Percentiles rank a stretch among this genome's conserved stretches.
Evolutionary conservation across 2,888 invertebrate genomes (phyloP).

Genomic region (Venusia cambrica): DNA sequence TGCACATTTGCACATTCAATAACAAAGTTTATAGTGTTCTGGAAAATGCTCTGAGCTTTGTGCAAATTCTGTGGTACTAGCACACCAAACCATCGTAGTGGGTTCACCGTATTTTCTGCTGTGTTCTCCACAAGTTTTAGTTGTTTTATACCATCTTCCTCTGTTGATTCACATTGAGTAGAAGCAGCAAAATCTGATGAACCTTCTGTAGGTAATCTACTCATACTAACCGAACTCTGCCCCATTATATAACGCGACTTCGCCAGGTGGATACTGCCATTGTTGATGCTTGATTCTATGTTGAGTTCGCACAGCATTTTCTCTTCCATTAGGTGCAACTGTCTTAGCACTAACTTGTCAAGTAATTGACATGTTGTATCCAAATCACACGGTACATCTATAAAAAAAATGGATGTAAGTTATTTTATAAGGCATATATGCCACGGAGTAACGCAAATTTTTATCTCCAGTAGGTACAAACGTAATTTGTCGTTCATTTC

Average conservation of each 20-base stretch:
- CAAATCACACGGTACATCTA: conserved; percentile 22
- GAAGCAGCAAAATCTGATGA: conserved; percentile 70
- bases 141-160: conserved; percentile 65
- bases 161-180: conserved; percentile 53
- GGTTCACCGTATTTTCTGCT: conserved; percentile 75
- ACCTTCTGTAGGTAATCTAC: conserved; percentile 86
- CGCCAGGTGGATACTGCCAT: conserved; percentile 87
- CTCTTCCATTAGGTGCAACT: conserved; percentile 87
- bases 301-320: conserved; percentile 84
- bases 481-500: no score
- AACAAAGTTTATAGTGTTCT: conserved; percentile 83
- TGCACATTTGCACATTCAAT: conserved; percentile 87
- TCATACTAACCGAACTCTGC: conserved; percentile 84
- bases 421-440: no score
- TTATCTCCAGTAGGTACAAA: no score
- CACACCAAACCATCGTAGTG: conserved; percentile 93
- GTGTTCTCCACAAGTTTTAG: conserved; percentile 55
- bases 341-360: conserved; percentile 85
- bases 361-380: conserved; percentile 80
- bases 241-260: conserved; percentile 90
- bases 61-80: conserved; percentile 90
- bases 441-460: no score
- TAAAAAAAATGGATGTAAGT: background rate
- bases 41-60: conserved; percentile 87
- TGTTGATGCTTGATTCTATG: conserved; percentile 85